Evolutionary conservation across 1,140 invertebrate genomes (phyloP), one percentile per base, ranked within the genome.

Genomic region (Trichonephila clavata): DNA sequence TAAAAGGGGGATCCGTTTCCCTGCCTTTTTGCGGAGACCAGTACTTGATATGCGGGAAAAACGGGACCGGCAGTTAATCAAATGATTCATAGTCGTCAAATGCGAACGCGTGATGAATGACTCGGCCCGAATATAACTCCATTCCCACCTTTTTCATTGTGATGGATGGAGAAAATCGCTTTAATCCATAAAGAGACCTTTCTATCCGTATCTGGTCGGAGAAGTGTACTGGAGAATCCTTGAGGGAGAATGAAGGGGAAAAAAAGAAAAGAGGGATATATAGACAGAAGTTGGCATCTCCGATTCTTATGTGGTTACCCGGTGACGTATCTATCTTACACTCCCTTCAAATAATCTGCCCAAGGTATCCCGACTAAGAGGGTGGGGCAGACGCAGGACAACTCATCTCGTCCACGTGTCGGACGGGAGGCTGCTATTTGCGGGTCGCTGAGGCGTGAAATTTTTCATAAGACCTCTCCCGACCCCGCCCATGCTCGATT

Each of bases 71-170:
- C 65, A 90, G 50, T 90, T 90, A 90, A 90, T 90, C 88, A 90
- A 90, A 90, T 90, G 88, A 90, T 90, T 90, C 88, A 90, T 90
- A 88, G 86, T 88, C 60, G 86, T 88, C 86, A 43, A 83, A 68
- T 68, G 27, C 61, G 86, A 88, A 88, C 68, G 63, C 86, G 60
- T 88, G 86, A 88, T 88, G 88, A 65, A 90, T 90, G 88, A 90
- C 57, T 71, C 21, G 18, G 84, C 59, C 24, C n/a, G 87, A 89
- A 89, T 89, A 89, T 89, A 89, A 89, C 87, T 89, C 87, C 87
- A 57, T 63, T 89, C 65, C 65, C 60, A 71, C 39, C 61, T 50
- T 50, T 60, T 90, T 80, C 88, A 90, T 90, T 90, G 88, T 90
- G 88, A 90, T 90, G 88, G 88, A 90, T 90, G 88, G 60, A 90